Evolutionary conservation across 2,888 invertebrate species (phyloP).

Genomic region (Chymomyza amoena): DNA sequence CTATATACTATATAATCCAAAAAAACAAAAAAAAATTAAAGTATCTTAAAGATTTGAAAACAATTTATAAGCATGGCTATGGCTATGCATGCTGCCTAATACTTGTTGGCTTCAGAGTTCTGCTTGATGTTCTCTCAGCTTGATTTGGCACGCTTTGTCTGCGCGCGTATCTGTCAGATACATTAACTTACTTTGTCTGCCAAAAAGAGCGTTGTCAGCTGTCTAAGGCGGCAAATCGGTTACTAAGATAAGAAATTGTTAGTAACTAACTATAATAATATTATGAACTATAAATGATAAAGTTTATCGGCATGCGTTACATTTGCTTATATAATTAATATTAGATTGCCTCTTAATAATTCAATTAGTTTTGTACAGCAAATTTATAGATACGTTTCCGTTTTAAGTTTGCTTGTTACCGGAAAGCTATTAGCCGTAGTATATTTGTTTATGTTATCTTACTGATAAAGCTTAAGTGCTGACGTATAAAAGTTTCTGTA

Average conservation of each 20-base stretch:
- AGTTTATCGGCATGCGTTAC: background rate
- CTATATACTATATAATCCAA: background rate
- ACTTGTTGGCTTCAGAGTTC: background rate
- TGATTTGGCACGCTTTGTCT: background rate
- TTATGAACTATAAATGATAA: background rate
- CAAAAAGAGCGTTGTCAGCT: no score
- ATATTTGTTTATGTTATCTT: no score
- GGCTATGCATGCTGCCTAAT: background rate
- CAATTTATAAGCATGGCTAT: conserved; percentile 33
- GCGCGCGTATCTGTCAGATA: conserved; percentile 53
- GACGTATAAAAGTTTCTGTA: no score
- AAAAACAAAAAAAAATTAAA: background rate
- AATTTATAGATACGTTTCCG: background rate
- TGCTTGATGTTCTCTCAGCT: background rate
- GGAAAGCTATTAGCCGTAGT: background rate
- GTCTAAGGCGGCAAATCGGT: background rate
- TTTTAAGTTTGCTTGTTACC: background rate
- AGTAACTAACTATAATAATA: background rate
- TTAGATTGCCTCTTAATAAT: background rate
- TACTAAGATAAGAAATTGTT: background rate
- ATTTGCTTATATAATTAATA: background rate
- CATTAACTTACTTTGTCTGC: conserved; percentile 18
- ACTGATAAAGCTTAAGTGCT: no score
- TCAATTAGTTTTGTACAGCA: background rate
- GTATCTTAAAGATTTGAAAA: conserved; percentile 47